Evolutionary conservation across 2,113 vertebrate genomes (phyloP).

Genomic region (Phalacrocorax carbo): DNA sequence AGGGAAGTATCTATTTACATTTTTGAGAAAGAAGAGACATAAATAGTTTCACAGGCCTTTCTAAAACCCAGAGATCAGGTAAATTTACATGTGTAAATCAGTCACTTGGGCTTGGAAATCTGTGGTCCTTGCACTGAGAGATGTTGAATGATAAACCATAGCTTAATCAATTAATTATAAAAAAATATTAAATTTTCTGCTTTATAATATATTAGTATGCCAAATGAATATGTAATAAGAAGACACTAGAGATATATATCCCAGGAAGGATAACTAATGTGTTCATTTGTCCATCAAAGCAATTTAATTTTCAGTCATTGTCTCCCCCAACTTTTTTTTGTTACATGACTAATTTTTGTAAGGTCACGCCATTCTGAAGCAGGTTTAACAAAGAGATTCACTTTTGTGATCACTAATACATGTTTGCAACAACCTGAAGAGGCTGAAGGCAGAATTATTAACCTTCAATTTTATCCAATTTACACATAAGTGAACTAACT

Average conservation of each 20-base stretch:
- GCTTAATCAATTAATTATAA: neutral
- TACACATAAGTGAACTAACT: neutral
- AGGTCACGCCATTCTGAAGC: neutral
- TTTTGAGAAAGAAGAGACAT: neutral
- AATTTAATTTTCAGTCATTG: neutral
- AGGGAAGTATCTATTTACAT: neutral
- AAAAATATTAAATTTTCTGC: neutral
- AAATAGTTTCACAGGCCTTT: neutral
- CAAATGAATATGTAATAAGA: neutral
- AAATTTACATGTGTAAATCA: neutral
- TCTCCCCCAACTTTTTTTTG: neutral
- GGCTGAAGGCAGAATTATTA: neutral
- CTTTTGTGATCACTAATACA: neutral
- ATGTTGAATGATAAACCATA: neutral
- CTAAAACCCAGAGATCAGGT: neutral
- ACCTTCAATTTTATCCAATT: conserved; percentile 5
- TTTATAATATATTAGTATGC: neutral
- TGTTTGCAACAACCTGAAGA: neutral
- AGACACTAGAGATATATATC: neutral
- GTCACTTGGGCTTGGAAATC: neutral
- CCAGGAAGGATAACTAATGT: neutral
- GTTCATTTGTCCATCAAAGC: neutral
- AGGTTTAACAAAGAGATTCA: neutral
- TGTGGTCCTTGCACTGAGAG: neutral
- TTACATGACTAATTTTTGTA: neutral